Conservation (phyloP, 2,888 invertebrate genomes). For the Agapostemon virescens region DNA sequence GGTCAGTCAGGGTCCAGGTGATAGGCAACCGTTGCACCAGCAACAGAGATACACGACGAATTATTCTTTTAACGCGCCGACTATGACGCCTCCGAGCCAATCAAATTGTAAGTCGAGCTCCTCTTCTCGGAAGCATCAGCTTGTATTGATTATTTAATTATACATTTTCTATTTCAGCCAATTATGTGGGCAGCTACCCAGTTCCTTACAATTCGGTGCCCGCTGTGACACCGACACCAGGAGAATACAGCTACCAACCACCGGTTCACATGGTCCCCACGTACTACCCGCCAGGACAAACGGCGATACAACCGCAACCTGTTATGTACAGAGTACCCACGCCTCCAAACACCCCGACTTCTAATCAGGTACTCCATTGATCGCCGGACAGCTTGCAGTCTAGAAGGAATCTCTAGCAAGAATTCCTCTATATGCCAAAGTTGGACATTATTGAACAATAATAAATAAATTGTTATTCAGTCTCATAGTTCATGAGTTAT, state of each 20-base stretch:
- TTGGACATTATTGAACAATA: too few species aligned
- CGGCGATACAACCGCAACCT: conserved; percentile 76
- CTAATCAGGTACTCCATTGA: conserved; percentile 71
- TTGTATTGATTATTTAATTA: conserved; percentile 1
- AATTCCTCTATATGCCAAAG: background rate
- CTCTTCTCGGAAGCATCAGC: background rate
- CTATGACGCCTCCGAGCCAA: conserved; percentile 77
- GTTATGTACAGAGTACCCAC: conserved; percentile 79
- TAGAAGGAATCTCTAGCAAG: background rate
- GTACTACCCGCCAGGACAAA: conserved; percentile 76
- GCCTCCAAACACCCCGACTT: conserved; percentile 77
- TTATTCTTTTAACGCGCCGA: conserved; percentile 76
- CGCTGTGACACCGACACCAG: conserved; percentile 72
- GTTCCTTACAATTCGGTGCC: conserved; percentile 77
- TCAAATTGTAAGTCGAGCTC: conserved; percentile 68
- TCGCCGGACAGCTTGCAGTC: background rate
- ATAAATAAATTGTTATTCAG: too few species aligned
- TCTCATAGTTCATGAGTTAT: too few species aligned
- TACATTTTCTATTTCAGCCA: conserved; percentile 65
- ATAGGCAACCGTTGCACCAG: conserved; percentile 72
- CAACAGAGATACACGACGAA: conserved; percentile 75
- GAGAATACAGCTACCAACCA: conserved; percentile 76
- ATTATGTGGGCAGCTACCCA: conserved; percentile 76
- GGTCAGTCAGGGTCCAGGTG: conserved; percentile 73
- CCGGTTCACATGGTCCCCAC: conserved; percentile 77